Evolutionary conservation across 2,797 vertebrate species (phyloP).

Genomic region (Acomys russatus): DNA sequence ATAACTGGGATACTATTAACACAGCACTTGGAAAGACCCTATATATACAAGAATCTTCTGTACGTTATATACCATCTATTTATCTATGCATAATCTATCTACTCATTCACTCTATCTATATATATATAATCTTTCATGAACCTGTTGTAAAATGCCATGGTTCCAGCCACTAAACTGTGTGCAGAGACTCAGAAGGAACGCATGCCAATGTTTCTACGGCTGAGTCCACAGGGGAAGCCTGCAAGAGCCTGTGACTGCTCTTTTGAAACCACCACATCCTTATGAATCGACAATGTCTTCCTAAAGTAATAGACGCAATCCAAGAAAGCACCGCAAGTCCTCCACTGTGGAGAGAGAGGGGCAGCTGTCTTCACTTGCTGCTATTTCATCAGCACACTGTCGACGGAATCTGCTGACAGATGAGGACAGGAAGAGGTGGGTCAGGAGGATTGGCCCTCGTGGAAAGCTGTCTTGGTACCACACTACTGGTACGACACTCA

Average conservation of each 20-base stretch:
- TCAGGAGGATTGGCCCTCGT: constrained; percentile 20
- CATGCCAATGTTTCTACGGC: background rate
- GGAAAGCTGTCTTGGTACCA: constrained; percentile 51
- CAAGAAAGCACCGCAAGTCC: background rate
- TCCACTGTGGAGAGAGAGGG: background rate
- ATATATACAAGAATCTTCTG: background rate
- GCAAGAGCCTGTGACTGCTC: background rate
- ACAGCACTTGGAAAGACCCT: constrained; percentile 2
- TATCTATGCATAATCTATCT: background rate
- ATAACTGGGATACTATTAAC: background rate
- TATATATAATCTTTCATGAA: background rate
- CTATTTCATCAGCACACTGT: background rate
- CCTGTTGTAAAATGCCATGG: constrained; percentile 15
- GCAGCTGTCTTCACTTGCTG: background rate
- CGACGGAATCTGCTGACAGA: constrained; percentile 53
- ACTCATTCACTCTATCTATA: background rate
- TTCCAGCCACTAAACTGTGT: background rate
- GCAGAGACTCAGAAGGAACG: background rate
- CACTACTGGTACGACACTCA: background rate
- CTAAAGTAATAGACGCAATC: background rate
- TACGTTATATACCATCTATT: background rate
- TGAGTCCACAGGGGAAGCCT: background rate
- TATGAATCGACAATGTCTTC: background rate
- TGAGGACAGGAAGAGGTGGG: constrained; percentile 37
- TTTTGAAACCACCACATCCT: background rate